Conservation (phyloP, 2,797 vertebrate species). For the Merluccius polli region DNA sequence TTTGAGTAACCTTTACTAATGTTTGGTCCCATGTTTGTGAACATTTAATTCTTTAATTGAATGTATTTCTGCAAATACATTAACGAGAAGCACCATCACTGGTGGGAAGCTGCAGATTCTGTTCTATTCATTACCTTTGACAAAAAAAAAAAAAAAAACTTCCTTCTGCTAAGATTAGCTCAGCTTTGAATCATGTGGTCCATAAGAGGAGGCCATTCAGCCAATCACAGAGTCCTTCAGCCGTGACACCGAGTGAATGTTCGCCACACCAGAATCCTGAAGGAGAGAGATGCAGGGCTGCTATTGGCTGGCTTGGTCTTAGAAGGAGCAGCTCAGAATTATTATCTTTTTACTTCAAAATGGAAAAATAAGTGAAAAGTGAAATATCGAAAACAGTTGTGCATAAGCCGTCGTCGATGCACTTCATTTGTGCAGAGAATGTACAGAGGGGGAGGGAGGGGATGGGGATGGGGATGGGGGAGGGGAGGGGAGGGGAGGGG, state of each 20-base stretch:
- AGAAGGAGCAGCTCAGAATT: background rate
- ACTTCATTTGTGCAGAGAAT: background rate
- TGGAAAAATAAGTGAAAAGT: background rate
- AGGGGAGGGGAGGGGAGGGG: constrained; percentile 14
- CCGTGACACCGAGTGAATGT: constrained; percentile 31
- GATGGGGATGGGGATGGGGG: constrained; percentile 10
- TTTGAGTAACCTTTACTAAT: too few relatives aligned
- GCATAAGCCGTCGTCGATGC: background rate
- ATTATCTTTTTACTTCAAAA: background rate
- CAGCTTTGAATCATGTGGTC: constrained; percentile 37
- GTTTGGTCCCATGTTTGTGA: too few relatives aligned
- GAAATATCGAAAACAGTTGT: background rate
- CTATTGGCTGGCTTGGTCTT: background rate
- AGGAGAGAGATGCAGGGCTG: background rate
- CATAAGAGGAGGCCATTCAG: constrained; percentile 61
- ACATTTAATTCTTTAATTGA: too few relatives aligned
- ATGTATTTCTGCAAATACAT: too few relatives aligned
- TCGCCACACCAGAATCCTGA: constrained; percentile 27
- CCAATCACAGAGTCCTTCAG: constrained; percentile 54
- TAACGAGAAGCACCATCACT: too few relatives aligned
- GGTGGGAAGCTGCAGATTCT: too few relatives aligned
- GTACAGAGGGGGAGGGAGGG: too few relatives aligned
- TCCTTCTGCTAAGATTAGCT: constrained; percentile 48
- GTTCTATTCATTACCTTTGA: too few relatives aligned
- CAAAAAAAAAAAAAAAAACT: too few relatives aligned